Percentiles rank a stretch among this genome's conserved stretches.
Conservation (phyloP, 2,113 vertebrate species). For the Petrocephalus microphthalmus region DNA sequence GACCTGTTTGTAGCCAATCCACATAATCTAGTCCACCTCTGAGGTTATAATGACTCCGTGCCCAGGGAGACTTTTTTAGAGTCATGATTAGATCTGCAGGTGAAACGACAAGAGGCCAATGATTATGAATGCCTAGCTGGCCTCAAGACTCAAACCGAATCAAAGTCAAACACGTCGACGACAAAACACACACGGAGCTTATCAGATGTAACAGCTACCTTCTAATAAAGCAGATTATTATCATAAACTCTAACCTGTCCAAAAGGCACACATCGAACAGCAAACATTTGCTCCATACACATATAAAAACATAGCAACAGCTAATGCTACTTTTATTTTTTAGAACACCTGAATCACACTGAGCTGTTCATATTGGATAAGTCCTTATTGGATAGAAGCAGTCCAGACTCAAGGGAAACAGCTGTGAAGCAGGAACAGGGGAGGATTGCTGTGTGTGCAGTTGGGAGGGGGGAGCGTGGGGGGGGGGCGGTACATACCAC, state of each 20-base stretch:
- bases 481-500: constrained; percentile 64
- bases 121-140: background rate
- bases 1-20: background rate
- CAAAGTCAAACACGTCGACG: background rate
- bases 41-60: background rate
- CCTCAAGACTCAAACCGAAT: background rate
- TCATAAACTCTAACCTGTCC: background rate
- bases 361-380: background rate
- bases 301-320: background rate
- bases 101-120: background rate
- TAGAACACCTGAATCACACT: background rate
- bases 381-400: background rate
- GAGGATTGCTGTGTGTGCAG: background rate
- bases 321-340: background rate
- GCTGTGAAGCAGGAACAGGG: background rate
- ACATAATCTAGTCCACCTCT: background rate
- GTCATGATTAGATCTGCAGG: background rate
- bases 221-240: background rate
- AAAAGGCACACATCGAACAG: background rate
- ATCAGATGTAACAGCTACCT: background rate
- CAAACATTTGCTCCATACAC: background rate
- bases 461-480: background rate
- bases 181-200: background rate
- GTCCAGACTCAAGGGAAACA: background rate
- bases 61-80: background rate